Base-by-base conservation (phyloP, 2,113 vertebrate genomes). In the Corythoichthys haematopterus region DNA sequence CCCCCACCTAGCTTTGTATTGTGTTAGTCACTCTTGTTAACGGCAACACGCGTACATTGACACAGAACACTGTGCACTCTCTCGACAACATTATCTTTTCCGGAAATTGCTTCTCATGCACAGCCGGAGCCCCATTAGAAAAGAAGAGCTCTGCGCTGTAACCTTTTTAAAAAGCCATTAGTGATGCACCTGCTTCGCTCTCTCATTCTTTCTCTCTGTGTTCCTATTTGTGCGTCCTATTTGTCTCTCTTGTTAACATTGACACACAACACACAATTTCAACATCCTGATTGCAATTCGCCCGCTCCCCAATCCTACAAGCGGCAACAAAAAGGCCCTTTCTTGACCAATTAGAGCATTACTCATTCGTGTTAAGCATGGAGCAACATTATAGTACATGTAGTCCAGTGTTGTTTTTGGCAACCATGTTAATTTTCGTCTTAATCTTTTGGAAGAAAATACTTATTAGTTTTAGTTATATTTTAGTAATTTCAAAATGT, bases 91-190 rank as follows among this genome's bases (percentile, higher is more conserved):
- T 89, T 88, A 89, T 88, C 87, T 86, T 85, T 87, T 85, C 85
- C 85, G 87, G 90, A 90, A 90, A 90, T 91, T 88, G 87, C 89
- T 86, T 90, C 87, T 90, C 81, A 85, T 86, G 84, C 87, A 82
- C 89, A 90, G 87, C 85, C 85, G 79, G 88, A 88, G 87, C 85
- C 84, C 87, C 86, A 89, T 91, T 90, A 90, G 88, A 87, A 89
- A 90, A 87, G 81, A 89, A 81, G 80, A 88, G 84, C 85, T 83
- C 84, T 82, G 82, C 71, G 82, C 87, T 87, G 87, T 91, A 91
- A 91, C 90, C 88, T 91, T 91, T 91, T 91, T 90, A 90, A 91
- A 91, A 90, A 89, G 87, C 88, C 88, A 91, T 91, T 91, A 91
- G 85, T 81, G 85, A 87, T 86, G 84, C 87, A 90, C 86, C 88